A percentile compares a stretch with the other conserved stretches of the same genome.
phyloP scores from a whole-genome alignment of 2,113 vertebrate species.

The Toxotes chatareus region DNA sequence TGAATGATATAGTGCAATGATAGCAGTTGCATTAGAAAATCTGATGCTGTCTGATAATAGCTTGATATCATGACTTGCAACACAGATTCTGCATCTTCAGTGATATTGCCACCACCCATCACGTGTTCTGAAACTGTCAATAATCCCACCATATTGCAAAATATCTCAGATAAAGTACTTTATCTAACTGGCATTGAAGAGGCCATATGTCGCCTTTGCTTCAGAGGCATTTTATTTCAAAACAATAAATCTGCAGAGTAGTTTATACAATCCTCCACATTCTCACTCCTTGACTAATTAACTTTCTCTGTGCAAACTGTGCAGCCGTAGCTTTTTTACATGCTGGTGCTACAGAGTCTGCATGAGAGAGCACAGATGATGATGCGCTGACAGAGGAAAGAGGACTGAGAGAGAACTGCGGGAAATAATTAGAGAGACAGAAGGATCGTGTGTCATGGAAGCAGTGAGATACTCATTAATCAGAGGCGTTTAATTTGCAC shows the following conservation, averaged over 20 bases:
- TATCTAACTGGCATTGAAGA: not conserved
- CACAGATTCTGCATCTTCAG: not conserved
- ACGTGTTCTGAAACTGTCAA: not conserved
- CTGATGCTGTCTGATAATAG: not conserved
- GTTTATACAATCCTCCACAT: not conserved
- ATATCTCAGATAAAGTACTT: not conserved
- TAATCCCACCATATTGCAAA: not conserved
- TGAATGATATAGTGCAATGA: not conserved
- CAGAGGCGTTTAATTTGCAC: not conserved
- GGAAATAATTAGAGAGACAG: constrained; percentile 24
- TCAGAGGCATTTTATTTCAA: not conserved
- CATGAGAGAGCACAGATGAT: constrained; percentile 7
- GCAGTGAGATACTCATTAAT: constrained; percentile 13
- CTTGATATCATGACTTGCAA: not conserved
- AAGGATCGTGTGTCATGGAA: constrained; percentile 14
- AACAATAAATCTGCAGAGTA: not conserved
- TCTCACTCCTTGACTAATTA: constrained; percentile 13
- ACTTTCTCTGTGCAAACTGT: not conserved
- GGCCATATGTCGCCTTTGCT: not conserved
- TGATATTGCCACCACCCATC: not conserved
- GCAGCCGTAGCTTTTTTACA: constrained; percentile 10
- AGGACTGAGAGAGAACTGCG: not conserved
- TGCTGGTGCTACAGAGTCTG: not conserved
- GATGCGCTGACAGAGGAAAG: not conserved
- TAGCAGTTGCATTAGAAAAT: not conserved